Percentiles rank a stretch among this genome's conserved stretches.
Conservation (phyloP, 2,797 vertebrate species). For the Pseudochromis fuscus region DNA sequence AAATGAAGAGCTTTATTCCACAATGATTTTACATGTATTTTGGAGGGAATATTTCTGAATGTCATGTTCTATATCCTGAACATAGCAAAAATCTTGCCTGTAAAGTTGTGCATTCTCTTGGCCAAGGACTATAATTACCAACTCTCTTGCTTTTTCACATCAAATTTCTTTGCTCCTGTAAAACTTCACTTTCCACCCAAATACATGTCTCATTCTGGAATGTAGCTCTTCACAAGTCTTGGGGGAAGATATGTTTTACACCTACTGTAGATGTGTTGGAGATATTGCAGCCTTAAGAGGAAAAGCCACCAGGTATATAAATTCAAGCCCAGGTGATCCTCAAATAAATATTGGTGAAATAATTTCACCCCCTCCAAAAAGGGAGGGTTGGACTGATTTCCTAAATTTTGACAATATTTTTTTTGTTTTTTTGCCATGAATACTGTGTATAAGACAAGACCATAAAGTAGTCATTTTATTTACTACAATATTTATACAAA, state of each 20-base stretch:
- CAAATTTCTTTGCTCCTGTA: constrained; percentile 47
- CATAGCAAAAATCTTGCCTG: constrained; percentile 51
- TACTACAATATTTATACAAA: constrained; percentile 67
- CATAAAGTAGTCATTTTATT: constrained; percentile 60
- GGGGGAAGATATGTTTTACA: constrained; percentile 25
- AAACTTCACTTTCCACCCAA: constrained; percentile 48
- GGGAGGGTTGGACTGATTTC: constrained; percentile 33
- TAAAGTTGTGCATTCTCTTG: constrained; percentile 48
- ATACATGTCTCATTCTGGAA: constrained; percentile 62
- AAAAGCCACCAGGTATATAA: constrained; percentile 48
- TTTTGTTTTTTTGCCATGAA: constrained; percentile 43
- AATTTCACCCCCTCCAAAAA: constrained; percentile 48
- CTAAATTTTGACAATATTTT: neutral
- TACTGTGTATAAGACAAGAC: constrained; percentile 47
- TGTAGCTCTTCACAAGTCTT: constrained; percentile 59
- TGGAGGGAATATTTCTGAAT: constrained; percentile 36
- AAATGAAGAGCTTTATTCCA: constrained; percentile 70
- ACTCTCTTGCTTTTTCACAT: constrained; percentile 40
- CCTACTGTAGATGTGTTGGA: constrained; percentile 47
- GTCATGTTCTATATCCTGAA: constrained; percentile 36
- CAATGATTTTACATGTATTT: constrained; percentile 61
- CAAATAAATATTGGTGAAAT: constrained; percentile 43
- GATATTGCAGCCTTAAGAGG: constrained; percentile 67
- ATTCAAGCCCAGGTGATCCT: constrained; percentile 48
- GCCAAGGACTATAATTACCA: constrained; percentile 62